phyloP scores from a whole-genome alignment of 1,140 invertebrate species.

The Drosophila nigrodunni region DNA sequence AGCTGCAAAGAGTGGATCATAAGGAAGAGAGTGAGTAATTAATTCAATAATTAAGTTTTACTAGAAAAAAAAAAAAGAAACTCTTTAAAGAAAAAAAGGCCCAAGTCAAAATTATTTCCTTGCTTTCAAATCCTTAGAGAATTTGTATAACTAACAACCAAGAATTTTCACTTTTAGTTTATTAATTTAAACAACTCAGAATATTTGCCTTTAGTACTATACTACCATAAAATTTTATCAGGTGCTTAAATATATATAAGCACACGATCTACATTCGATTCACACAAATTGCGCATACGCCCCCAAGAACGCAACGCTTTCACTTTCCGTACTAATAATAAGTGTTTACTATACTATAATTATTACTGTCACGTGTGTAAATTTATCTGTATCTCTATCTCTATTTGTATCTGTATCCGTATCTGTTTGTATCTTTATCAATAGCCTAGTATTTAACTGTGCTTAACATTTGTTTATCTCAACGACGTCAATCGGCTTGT shows the following conservation, averaged over 20 bases:
- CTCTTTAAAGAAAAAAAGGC: not conserved
- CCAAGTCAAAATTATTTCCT: no score
- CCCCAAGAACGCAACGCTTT: conserved; percentile 49
- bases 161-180: no score
- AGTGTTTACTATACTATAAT: conserved; percentile 50
- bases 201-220: conserved; percentile 18
- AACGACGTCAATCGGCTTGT: conserved; percentile 44
- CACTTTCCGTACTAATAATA: conserved; percentile 38
- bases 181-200: no score
- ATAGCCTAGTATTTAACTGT: conserved; percentile 13
- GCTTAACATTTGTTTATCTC: conserved; percentile 46
- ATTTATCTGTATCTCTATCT: conserved; percentile 8
- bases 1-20: conserved; percentile 16
- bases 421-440: conserved; percentile 23
- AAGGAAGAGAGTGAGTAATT: no score
- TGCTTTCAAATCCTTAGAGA: not conserved
- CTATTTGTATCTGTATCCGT: conserved; percentile 9
- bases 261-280: conserved; percentile 11
- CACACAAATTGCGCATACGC: conserved; percentile 55
- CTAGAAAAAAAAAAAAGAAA: no score
- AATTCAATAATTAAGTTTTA: no score
- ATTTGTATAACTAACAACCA: conserved; percentile 4
- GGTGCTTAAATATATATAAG: not conserved
- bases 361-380: conserved; percentile 67
- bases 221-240: conserved; percentile 36